Evolutionary conservation across 2,797 vertebrate species (phyloP).

Genomic region (Lacerta agilis): DNA sequence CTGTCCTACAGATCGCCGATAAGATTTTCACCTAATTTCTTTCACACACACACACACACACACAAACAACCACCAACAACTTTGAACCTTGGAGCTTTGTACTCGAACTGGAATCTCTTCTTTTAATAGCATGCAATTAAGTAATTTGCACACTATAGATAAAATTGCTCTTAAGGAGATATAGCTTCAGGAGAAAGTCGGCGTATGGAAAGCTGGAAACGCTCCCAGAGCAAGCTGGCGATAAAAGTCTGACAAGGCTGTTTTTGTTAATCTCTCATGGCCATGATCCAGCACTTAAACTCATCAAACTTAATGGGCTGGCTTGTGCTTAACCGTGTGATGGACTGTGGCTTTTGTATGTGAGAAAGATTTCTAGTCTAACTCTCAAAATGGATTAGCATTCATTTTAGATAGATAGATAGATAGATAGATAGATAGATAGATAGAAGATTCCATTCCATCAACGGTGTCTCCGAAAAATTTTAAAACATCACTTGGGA

Average conservation of each 20-base stretch:
- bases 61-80: no score
- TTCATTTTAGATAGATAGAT: not conserved
- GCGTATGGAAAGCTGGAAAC: conserved; percentile 46
- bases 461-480: no score
- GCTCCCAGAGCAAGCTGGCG: not conserved
- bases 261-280: not conserved
- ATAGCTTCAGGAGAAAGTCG: conserved; percentile 34
- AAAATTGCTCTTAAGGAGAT: conserved; percentile 51
- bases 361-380: not conserved
- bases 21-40: conserved; percentile 58
- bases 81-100: conserved; percentile 59
- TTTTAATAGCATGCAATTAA: conserved; percentile 64
- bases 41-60: no score
- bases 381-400: not conserved
- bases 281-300: not conserved
- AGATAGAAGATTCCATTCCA: no score
- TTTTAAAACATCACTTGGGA: no score
- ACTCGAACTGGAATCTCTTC: conserved; percentile 42
- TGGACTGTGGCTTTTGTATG: not conserved
- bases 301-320: not conserved
- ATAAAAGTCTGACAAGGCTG: conserved; percentile 26
- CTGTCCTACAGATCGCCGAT: conserved; percentile 49
- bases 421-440: no score
- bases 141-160: conserved; percentile 60
- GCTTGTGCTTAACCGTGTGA: not conserved